Conservation (phyloP, 2,113 vertebrate genomes). For the Aptenodytes patagonicus region DNA sequence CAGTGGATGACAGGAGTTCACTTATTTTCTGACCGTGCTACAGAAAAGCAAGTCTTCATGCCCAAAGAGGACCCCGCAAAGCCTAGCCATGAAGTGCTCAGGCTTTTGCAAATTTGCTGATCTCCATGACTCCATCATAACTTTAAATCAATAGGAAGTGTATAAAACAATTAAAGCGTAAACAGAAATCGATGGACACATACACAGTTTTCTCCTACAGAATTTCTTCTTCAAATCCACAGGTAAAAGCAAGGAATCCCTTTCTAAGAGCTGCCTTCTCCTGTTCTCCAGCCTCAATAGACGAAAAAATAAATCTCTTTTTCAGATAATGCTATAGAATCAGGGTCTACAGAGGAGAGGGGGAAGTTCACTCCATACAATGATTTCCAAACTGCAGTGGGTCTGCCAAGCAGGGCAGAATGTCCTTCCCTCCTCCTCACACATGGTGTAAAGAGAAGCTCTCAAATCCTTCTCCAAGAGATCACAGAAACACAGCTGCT, state of each 20-base stretch:
- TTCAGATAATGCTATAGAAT: not conserved
- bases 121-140: not conserved
- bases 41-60: not conserved
- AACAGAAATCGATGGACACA: not conserved
- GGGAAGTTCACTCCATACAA: not conserved
- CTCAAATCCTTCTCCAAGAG: not conserved
- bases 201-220: not conserved
- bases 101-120: not conserved
- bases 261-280: not conserved
- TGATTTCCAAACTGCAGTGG: not conserved
- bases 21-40: not conserved
- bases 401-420: not conserved
- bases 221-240: not conserved
- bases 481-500: not conserved
- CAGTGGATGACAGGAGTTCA: not conserved
- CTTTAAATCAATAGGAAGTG: not conserved
- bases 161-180: not conserved
- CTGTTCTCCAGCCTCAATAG: not conserved
- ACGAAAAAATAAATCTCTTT: not conserved
- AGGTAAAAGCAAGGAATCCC: not conserved
- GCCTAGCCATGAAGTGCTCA: not conserved
- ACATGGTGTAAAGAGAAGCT: not conserved
- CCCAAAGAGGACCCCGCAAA: accelerated
- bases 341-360: not conserved
- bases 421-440: not conserved